Percentiles rank a stretch among this genome's conserved stretches.
These are phyloP conservation scores for Liodrosophila aerea DNA, from an alignment of 2,888 invertebrate genomes.

Conservation along the genomic window DNA sequence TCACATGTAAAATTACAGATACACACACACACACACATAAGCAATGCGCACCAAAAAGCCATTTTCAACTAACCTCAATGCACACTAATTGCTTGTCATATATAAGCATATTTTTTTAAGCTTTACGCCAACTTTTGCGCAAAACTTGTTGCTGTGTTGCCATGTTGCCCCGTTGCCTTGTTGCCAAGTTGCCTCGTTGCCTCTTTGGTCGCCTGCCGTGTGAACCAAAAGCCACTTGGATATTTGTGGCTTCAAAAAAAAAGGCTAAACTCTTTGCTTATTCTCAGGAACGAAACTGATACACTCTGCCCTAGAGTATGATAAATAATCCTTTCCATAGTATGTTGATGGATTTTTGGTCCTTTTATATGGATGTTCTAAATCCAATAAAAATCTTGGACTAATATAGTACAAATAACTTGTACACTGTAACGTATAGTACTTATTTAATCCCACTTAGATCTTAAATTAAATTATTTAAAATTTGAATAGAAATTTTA, in stretches of 20 bases:
- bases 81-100: slow-evolving; percentile 76
- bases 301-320: slow-evolving; percentile 56
- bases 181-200: slow-evolving; percentile 24
- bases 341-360: no score
- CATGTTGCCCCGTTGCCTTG: slow-evolving; percentile 17
- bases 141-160: slow-evolving; percentile 61
- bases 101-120: slow-evolving; percentile 46
- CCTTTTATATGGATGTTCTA: no score
- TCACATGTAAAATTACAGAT: slow-evolving; percentile 47
- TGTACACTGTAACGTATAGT: no score
- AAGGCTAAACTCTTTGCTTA: background rate
- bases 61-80: slow-evolving; percentile 75
- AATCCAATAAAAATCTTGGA: no score
- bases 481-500: no score
- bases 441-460: no score
- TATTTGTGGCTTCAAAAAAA: slow-evolving; percentile 53
- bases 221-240: slow-evolving; percentile 73
- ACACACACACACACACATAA: slow-evolving; percentile 11
- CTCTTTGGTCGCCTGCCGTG: slow-evolving; percentile 64
- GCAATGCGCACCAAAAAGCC: slow-evolving; percentile 49
- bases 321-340: no score
- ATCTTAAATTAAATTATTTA: no score
- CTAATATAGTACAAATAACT: no score
- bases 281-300: background rate
- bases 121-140: slow-evolving; percentile 58